Evolutionary conservation across 2,797 vertebrate genomes (phyloP).

Genomic region (Heteromormyrus szaboi): DNA sequence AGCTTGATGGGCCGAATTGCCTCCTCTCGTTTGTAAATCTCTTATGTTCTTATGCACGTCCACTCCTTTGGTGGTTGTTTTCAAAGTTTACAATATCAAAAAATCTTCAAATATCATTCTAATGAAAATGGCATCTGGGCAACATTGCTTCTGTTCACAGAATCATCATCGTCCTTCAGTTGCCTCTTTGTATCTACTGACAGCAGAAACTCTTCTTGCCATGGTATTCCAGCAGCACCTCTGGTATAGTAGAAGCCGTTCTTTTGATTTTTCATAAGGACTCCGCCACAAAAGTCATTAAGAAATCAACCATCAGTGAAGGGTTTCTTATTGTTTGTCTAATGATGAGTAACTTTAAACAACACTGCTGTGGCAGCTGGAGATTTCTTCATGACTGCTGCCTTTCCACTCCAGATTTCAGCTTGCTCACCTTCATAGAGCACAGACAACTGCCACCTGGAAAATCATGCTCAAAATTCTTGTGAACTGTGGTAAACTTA

Average conservation of each 20-base stretch:
- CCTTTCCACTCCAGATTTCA: not conserved
- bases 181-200: not conserved
- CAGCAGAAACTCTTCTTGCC: not conserved
- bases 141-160: not conserved
- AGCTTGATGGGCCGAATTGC: too few species aligned
- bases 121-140: not conserved
- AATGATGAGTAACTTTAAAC: not conserved
- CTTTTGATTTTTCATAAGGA: not conserved
- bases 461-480: not conserved
- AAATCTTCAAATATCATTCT: not conserved
- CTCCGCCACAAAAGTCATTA: not conserved
- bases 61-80: not conserved
- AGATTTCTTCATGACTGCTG: not conserved
- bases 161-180: not conserved
- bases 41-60: not conserved
- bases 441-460: not conserved
- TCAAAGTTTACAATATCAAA: not conserved
- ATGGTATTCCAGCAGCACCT: not conserved
- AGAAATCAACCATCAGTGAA: not conserved
- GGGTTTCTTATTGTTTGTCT: not conserved
- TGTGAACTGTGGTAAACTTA: not conserved
- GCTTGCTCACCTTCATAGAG: not conserved
- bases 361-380: not conserved
- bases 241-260: not conserved
- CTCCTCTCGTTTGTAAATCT: too few species aligned